Evolutionary conservation across 2,113 vertebrate species (phyloP), one percentile per base, ranked within the genome.

Genomic region (Puffinus mauretanicus): DNA sequence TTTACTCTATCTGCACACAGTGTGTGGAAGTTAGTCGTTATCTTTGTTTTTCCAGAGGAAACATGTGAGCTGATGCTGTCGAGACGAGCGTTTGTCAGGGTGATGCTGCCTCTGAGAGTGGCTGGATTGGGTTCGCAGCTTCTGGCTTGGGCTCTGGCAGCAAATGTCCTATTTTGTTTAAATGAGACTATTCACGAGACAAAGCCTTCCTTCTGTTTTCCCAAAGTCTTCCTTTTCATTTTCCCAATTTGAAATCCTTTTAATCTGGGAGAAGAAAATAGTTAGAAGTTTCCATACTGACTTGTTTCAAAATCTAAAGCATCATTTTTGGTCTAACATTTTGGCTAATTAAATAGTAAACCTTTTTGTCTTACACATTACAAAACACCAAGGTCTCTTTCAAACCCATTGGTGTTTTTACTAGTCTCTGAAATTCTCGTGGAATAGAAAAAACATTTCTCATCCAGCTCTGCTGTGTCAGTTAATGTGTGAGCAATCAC

Each of bases 401-500:
- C 84, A 70, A 81, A 80, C 22, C 38, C 70, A 60, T 44, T 57
- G 70, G 66, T 85, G 54, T 16, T 66, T 94, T 86, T 87, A 42
- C 57, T 38, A 54, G 51, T 29, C 78, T 73, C 84, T 62, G 64
- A 90, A 80, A 86, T 85, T 70, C 84, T 34, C 4, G 2, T 46
- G 73, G 83, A 93, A 55, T 1, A 93, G 84, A 65, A 90, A 70
- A 94, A 79, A 12, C 1, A 2, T 85, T 86, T 88, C 75, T 70
- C 91, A 76, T 26, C 70, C 86, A 51, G 91, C 94, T 97, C 89
- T 91, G 55, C 90, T 78, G 57, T 89, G 94, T 91, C 93, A 85
- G 58, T 94, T 93, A 86, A 93, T 47, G 81, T 96, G 89, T 94
- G 97, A 97, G 95, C 95, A 95, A 72, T 95, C 95, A 72, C 94